Evolutionary conservation across 2,888 invertebrate genomes (phyloP), one percentile per base, ranked within the genome.

Genomic region (Megalurothrips usitatus): DNA sequence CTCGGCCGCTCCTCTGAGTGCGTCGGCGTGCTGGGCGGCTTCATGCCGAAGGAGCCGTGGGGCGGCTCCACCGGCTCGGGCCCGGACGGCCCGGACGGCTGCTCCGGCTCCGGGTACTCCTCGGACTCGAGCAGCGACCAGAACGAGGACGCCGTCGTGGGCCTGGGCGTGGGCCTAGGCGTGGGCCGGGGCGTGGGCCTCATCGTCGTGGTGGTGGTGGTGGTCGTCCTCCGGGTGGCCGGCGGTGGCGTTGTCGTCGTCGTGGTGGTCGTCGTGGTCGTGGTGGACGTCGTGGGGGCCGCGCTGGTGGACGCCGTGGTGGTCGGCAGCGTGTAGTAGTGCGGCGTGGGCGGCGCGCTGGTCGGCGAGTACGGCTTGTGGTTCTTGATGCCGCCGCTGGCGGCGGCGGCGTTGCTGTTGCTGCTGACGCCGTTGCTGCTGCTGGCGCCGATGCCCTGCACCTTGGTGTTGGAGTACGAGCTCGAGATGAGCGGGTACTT

Each of bases 391-490:
- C 83, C 8, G 82, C 83, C 3, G 86, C 87, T 1, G 86, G 82
- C 78, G 80, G 83, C 0, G 84, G 82, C n/a, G 85, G 84, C 8
- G 86, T 84, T 11, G 80, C 83, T 84, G 34, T 82, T 79, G 0
- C 82, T 82, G 79, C 79, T 82, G 23, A 83, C 82, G 19, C 84
- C 83, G 43, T 84, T 83, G 1, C 92, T 82, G 28, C 82, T 82
- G 79, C 79, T 82, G 23, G 84, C 82, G 19, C 84, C 83, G 43
- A 84, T 83, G 1, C 92, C 92, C 85, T 93, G 93, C 47, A 92
- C 91, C 85, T 93, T 93, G 0, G 92, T 90, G 84, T 92, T 93
- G 0, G 93, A 92, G 85, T 93, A 93, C 1, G 92, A 92, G 84
- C 90, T 92, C 0, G 92, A 92, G 81, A 93, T 92, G 80, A 93